Evolutionary conservation across 2,113 vertebrate species (phyloP).

Genomic region (Diphyllodes magnificus): DNA sequence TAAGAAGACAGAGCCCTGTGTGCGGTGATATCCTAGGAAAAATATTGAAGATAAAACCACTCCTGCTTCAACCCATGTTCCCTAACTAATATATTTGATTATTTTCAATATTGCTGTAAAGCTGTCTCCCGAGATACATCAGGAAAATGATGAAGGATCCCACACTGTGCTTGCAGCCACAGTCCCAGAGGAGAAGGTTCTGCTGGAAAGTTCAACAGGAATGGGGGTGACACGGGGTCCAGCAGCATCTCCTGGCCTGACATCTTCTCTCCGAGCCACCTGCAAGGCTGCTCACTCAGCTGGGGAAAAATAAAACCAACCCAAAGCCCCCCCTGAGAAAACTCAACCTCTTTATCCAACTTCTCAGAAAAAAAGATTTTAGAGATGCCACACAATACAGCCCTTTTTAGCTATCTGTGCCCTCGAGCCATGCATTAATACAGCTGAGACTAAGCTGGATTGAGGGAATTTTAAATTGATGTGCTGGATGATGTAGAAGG

Average conservation of each 20-base stretch:
- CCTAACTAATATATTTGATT: background rate
- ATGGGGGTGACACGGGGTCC: rapidly evolving
- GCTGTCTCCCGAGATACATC: background rate
- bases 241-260: background rate
- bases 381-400: slow-evolving; percentile 2
- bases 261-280: background rate
- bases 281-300: background rate
- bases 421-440: background rate
- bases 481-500: background rate
- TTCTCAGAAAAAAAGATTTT: background rate
- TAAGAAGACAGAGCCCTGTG: background rate
- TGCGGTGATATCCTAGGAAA: background rate
- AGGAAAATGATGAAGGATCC: background rate
- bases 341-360: background rate
- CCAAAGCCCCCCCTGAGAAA: rapidly evolving
- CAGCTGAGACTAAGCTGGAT: background rate
- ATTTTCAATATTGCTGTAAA: background rate
- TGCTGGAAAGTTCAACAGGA: background rate
- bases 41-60: background rate
- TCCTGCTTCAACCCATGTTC: background rate
- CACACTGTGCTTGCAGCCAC: background rate
- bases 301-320: rapidly evolving
- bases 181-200: background rate
- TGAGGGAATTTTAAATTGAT: slow-evolving; percentile 3
- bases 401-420: slow-evolving; percentile 2